Evolutionary conservation across 2,888 invertebrate genomes (phyloP).

Genomic region (Trissonchulus latispiculum): DNA sequence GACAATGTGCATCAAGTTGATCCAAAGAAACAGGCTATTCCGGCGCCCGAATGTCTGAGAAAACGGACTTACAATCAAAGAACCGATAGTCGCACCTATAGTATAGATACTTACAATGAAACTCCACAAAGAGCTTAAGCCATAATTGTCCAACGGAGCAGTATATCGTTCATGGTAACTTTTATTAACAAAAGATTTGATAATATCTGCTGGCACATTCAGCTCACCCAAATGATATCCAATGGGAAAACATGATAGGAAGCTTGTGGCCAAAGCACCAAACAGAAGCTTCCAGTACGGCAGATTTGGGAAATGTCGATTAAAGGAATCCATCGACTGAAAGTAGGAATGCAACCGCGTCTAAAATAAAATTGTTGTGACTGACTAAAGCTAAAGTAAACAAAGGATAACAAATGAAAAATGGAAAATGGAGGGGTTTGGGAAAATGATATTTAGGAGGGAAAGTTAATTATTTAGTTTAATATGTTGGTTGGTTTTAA

Average conservation of each 20-base stretch:
- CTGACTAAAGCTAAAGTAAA: too few species aligned
- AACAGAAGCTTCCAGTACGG: not conserved
- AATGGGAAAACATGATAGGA: not conserved
- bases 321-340: too few species aligned
- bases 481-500: too few species aligned
- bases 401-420: too few species aligned
- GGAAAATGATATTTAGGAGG: too few species aligned
- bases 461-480: too few species aligned
- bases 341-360: too few species aligned
- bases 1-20: not conserved
- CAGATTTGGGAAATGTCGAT: too few species aligned
- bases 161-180: not conserved
- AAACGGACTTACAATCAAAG: not conserved
- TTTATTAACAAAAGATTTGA: slow-evolving; percentile 2
- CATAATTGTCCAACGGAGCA: not conserved
- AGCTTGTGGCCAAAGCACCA: not conserved
- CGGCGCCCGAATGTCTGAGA: slow-evolving; percentile 11
- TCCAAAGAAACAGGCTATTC: slow-evolving; percentile 9
- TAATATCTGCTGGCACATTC: not conserved
- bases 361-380: too few species aligned
- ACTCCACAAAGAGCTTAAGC: not conserved
- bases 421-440: too few species aligned
- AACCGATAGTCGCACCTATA: slow-evolving; percentile 3
- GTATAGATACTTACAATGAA: slow-evolving; percentile 4
- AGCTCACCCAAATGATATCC: slow-evolving; percentile 17